Evolutionary conservation across 2,797 vertebrate species (phyloP).

Genomic region (Chelonia mydas): DNA sequence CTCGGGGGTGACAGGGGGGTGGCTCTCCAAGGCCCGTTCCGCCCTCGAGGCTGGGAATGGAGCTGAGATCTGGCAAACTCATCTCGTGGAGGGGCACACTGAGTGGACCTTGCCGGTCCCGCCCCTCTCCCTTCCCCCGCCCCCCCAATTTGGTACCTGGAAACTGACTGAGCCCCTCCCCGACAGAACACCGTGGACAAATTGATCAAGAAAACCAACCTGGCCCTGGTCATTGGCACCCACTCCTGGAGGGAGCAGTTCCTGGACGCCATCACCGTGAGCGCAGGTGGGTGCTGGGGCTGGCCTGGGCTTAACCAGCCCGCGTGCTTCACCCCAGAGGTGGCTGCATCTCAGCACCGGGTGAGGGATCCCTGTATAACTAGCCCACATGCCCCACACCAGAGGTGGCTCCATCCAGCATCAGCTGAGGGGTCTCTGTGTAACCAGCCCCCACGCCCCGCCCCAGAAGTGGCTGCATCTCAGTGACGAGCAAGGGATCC

Average conservation of each 20-base stretch:
- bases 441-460: neutral
- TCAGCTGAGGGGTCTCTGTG: no score
- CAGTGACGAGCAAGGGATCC: no score
- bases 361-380: neutral
- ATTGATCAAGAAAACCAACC: constrained; percentile 92
- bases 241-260: constrained; percentile 95
- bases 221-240: constrained; percentile 91
- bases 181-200: constrained; percentile 91
- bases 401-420: neutral
- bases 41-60: no score
- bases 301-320: no score
- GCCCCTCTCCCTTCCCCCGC: neutral
- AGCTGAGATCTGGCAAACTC: neutral
- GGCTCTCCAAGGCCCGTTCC: no score
- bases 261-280: constrained; percentile 91
- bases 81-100: neutral
- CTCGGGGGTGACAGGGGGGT: no score
- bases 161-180: neutral
- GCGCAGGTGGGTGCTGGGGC: constrained; percentile 84
- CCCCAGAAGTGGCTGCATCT: neutral
- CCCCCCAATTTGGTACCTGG: neutral
- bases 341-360: neutral
- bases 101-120: neutral
- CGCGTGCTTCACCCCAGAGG: neutral
- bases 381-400: neutral